phyloP scores from a whole-genome alignment of 2,888 invertebrate genomes.

The Lasioglossum figueresi region DNA sequence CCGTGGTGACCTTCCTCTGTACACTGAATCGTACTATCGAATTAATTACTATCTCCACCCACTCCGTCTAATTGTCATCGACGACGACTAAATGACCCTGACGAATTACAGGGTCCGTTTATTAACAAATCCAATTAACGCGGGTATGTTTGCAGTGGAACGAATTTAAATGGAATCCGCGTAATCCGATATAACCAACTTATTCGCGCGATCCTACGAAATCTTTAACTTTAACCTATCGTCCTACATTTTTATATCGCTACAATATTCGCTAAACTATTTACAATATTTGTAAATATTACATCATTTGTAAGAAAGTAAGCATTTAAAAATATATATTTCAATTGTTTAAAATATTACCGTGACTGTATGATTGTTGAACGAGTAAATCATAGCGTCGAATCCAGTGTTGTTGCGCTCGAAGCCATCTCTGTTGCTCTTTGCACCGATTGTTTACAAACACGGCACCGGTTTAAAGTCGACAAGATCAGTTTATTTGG shows the following conservation, averaged over 20 bases:
- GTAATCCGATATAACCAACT: neutral
- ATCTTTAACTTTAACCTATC: neutral
- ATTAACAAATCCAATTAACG: constrained; percentile 14
- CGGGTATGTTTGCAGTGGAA: neutral
- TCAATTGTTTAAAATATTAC: neutral
- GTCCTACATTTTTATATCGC: neutral
- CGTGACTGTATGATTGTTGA: neutral
- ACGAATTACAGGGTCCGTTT: neutral
- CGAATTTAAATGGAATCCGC: neutral
- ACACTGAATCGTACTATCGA: constrained; percentile 42
- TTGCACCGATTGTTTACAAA: constrained; percentile 15
- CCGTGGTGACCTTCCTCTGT: constrained; percentile 41
- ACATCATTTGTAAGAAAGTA: too few species aligned
- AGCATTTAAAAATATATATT: too few species aligned
- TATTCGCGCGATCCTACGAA: neutral
- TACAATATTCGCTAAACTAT: neutral
- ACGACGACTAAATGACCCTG: constrained; percentile 23
- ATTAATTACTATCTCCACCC: constrained; percentile 45
- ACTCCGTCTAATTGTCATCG: constrained; percentile 35
- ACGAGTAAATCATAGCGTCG: neutral
- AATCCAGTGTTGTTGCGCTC: neutral
- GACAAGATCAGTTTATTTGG: constrained; percentile 8
- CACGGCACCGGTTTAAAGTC: neutral
- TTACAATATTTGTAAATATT: too few species aligned
- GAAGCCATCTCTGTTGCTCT: neutral